Evolutionary conservation across 2,888 invertebrate genomes (phyloP).

Genomic region (Catotricha subobsoleta): DNA sequence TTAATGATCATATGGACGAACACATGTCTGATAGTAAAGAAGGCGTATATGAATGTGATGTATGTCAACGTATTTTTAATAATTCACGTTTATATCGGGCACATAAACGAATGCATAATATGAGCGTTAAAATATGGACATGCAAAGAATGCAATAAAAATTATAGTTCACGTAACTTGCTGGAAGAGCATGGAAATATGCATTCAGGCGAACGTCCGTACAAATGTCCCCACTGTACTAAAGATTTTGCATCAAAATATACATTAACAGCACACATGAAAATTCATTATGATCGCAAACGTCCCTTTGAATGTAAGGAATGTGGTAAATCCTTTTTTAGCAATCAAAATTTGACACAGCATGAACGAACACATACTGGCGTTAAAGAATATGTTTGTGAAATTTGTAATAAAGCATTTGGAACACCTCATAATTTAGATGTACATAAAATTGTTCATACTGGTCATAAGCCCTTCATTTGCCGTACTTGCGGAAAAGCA

Average conservation of each 20-base stretch:
- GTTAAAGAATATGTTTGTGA: conserved; percentile 30
- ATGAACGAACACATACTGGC: conserved; percentile 54
- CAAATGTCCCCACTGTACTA: conserved; percentile 44
- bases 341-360: conserved; percentile 57
- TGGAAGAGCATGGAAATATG: conserved; percentile 54
- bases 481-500: conserved; percentile 48
- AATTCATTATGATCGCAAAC: conserved; percentile 47
- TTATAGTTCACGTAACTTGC: conserved; percentile 47
- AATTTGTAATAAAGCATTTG: conserved; percentile 46
- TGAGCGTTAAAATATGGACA: conserved; percentile 40
- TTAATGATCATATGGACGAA: conserved; percentile 44
- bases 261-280: conserved; percentile 58
- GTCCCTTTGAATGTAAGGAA: conserved; percentile 47
- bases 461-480: conserved; percentile 51
- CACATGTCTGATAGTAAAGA: conserved; percentile 38
- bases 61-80: conserved; percentile 41
- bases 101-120: conserved; percentile 45
- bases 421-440: conserved; percentile 55
- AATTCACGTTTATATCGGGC: conserved; percentile 41
- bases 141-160: conserved; percentile 48
- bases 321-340: conserved; percentile 59
- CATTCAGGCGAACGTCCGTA: conserved; percentile 53
- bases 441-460: conserved; percentile 67
- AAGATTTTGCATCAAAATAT: conserved; percentile 63
- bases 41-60: conserved; percentile 44